Evolutionary conservation across 2,797 vertebrate genomes (phyloP), one percentile per base, ranked within the genome.

Genomic region (Bradypodion ventrale): DNA sequence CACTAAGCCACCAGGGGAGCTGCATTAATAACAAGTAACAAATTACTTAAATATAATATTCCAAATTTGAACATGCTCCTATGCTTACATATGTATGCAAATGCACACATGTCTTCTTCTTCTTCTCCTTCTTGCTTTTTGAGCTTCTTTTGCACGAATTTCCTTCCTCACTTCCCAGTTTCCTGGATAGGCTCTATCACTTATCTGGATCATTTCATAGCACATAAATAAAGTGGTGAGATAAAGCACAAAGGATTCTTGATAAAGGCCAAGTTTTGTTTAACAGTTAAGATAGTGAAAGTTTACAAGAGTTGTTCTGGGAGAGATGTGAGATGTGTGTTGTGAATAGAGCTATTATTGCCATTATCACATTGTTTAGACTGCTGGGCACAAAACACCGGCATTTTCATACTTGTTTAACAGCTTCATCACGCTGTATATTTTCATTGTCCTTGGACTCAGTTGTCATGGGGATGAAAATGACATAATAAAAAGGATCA

Each of bases 261-360:
- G 88, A 83, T 84, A 62, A 81, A 85, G 89, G 60, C 79, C 1
- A 13, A 85, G 80, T 89, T 93, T 49, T 42, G 83, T 89, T 88
- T 44, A 91, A 37, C 87, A 35, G 85, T 65, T 89, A 87, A 65
- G 85, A 92, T 7, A 90, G 90, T 1, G 91, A 89, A 94, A 93
- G 92, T 91, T 90, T 85, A 83, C 85, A 46, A 86, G 90, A 87
- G 87, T 87, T 15, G 87, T 16, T 4, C 91, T 35, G 91, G 85
- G 87, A 82, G 72, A 86, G 86, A 77, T 84, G 89, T 27, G 1
- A 86, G 86, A 77, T 84, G 89, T 27, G 1, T 2, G 78, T 88
- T 23, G 86, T 32, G 87, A 85, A 59, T 72, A 40, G 89, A 86
- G 86, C 91, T 27, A 59, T 87, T 82, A 16, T 37, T 42, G 87